Base-by-base conservation (phyloP, 2,113 vertebrate species). In the Corapipo altera region DNA sequence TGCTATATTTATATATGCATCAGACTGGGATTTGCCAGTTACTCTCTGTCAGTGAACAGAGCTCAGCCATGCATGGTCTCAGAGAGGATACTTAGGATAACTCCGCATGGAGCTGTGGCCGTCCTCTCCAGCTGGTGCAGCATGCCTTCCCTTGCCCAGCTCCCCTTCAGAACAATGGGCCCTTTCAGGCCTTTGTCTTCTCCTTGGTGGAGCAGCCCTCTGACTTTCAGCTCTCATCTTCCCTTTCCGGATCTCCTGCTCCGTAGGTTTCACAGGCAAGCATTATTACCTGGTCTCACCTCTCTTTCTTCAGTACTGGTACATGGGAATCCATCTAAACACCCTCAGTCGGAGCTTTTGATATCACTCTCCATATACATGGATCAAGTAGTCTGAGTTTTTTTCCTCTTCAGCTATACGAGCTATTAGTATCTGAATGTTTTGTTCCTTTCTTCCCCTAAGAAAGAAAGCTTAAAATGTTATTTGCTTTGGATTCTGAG, bases 401-500 rank as follows among this genome's bases (percentile, higher is more conserved):
- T 91, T 73, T 89, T 69, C n/a, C 54, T 61, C 32, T 80, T 90
- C 48, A 70, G 41, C 39, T 82, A 15, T 59, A 74, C 48, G 59
- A 94, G 44, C 75, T 92, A 87, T 94, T 89, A 85, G 59, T 65
- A 62, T 80, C 28, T 87, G 66, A 85, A 59, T 95, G 91, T 91
- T 97, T 97, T 91, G 70, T 91, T 72, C 91, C 82, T 89, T 94
- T 84, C 61, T 70, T 85, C 62, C 75, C 46, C 65, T 65, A 85
- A 92, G 93, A 94, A 96, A 97, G 90, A 80, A 94, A 95, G 79
- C 88, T 95, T 96, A 86, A 96, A 97, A 97, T 94, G 91, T 94
- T 97, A 93, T 97, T 96, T 96, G 86, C 95, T 95, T 97, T 96
- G 94, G 89, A 96, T 97, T 93, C 92, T 94, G 79, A 96, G 92